Percentiles rank a stretch among this genome's conserved stretches.
phyloP scores from a whole-genome alignment of 1,140 invertebrate species.

The Halyomorpha halys region DNA sequence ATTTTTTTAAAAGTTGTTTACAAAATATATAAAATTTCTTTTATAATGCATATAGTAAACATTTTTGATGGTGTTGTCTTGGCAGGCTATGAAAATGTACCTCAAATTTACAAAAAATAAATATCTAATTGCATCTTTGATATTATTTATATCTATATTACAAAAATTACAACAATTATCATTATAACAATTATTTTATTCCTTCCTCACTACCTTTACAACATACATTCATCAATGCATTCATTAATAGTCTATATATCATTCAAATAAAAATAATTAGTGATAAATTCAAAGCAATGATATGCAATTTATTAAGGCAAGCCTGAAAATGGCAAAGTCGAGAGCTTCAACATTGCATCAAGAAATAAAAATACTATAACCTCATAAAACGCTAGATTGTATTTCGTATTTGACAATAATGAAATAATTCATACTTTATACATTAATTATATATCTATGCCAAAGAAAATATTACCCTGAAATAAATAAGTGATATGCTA shows the following conservation, averaged over 20 bases:
- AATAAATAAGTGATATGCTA: too few relatives aligned
- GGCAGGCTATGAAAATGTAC: not conserved
- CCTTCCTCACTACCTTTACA: not conserved
- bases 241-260: not conserved
- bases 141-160: not conserved
- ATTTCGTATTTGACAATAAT: too few relatives aligned
- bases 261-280: not conserved
- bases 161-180: constrained; percentile 1
- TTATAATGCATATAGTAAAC: too few relatives aligned
- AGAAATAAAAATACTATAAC: too few relatives aligned
- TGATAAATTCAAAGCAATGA: constrained; percentile 3
- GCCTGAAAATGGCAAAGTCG: constrained; percentile 5
- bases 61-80: constrained; percentile 2
- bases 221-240: not conserved
- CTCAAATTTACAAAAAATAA: constrained; percentile 5
- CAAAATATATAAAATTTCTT: too few relatives aligned
- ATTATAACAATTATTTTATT: not conserved
- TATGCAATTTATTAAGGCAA: constrained; percentile 16
- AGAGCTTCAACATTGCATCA: too few relatives aligned
- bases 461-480: too few relatives aligned
- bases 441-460: too few relatives aligned
- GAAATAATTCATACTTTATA: too few relatives aligned
- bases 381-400: too few relatives aligned
- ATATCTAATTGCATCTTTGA: not conserved
- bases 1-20: too few relatives aligned